phyloP scores from a whole-genome alignment of 1,140 invertebrate species.

The Drosophila kepulauana region DNA sequence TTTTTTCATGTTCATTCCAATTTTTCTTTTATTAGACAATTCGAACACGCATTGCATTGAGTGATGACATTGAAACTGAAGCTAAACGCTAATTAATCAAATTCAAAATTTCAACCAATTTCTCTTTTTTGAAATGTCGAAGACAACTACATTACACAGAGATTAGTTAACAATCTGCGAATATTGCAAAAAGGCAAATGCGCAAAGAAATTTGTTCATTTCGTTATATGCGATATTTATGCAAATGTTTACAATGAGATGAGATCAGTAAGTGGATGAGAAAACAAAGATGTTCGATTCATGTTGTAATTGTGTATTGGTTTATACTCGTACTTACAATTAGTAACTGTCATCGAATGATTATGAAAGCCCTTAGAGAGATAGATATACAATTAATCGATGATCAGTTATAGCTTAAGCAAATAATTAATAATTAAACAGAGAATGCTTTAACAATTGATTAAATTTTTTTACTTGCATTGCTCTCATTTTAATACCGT shows the following conservation, averaged over 20 bases:
- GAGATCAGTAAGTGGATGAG: neutral
- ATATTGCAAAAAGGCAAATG: conserved; percentile 4
- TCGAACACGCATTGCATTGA: neutral
- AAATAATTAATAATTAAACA: too few species aligned
- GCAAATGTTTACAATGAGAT: conserved; percentile 3
- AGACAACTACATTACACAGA: conserved; percentile 18
- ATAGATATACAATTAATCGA: too few species aligned
- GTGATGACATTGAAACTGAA: neutral
- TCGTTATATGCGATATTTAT: conserved; percentile 1
- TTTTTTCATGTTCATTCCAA: too few species aligned
- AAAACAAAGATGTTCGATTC: neutral
- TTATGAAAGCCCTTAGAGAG: neutral
- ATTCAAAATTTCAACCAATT: conserved; percentile 1
- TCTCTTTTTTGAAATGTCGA: neutral
- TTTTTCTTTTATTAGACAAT: too few species aligned
- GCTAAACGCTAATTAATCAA: neutral
- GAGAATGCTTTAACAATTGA: too few species aligned
- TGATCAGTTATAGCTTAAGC: too few species aligned
- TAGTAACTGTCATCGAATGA: neutral
- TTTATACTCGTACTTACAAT: neutral
- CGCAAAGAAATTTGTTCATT: conserved; percentile 5
- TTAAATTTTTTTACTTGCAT: neutral
- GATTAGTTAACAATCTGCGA: conserved; percentile 5
- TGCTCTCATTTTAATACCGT: neutral
- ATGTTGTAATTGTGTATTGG: neutral